Conservation (phyloP, 2,888 invertebrate genomes). For the Drosophila cracens region DNA sequence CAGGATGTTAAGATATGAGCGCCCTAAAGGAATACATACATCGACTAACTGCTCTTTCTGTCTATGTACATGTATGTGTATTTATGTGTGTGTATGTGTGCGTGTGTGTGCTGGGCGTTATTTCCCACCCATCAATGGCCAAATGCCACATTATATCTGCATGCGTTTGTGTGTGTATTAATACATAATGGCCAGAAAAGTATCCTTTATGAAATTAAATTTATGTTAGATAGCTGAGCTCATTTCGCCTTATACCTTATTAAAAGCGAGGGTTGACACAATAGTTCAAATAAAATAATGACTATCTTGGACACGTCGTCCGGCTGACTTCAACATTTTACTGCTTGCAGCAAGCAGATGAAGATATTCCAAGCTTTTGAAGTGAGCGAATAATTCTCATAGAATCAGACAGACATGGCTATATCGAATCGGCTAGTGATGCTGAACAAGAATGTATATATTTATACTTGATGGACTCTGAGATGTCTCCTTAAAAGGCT, state of each 20-base stretch:
- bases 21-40: slow-evolving; percentile 35
- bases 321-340: background rate
- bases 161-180: slow-evolving; percentile 25
- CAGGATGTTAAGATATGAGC: slow-evolving; percentile 68
- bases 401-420: background rate
- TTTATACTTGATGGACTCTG: background rate
- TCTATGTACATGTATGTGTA: slow-evolving; percentile 12
- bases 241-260: slow-evolving; percentile 26
- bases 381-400: background rate
- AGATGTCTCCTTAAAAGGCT: too few species aligned
- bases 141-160: slow-evolving; percentile 41
- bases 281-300: background rate
- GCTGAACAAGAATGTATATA: background rate
- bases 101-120: slow-evolving; percentile 1
- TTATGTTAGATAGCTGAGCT: slow-evolving; percentile 57
- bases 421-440: background rate
- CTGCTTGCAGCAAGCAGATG: background rate
- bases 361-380: background rate
- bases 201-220: slow-evolving; percentile 76
- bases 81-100: slow-evolving; percentile 1
- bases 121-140: slow-evolving; percentile 20
- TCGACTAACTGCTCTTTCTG: slow-evolving; percentile 13
- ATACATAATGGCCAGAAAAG: slow-evolving; percentile 67
- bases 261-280: slow-evolving; percentile 22
- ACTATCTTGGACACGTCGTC: background rate